phyloP scores from a whole-genome alignment of 2,113 vertebrate species.

The Euleptes europaea region DNA sequence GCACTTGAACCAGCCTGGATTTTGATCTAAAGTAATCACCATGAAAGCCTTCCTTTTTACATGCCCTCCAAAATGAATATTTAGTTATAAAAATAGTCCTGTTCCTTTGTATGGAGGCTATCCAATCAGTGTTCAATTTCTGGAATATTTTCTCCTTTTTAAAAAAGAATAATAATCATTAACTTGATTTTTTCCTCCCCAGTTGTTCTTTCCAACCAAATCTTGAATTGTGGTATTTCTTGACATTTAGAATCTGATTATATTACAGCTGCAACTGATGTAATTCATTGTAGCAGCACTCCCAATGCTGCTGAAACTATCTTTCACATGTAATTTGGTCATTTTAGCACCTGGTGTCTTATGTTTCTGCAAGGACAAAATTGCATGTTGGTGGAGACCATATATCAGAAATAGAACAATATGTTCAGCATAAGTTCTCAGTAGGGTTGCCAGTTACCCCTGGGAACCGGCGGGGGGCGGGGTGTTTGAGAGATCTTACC shows the following conservation, averaged over 20 bases:
- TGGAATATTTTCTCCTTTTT: conserved; percentile 58
- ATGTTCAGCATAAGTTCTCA: not conserved
- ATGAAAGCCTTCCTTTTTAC: conserved; percentile 62
- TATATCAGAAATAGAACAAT: not conserved
- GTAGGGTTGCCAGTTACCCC: no score
- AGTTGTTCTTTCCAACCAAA: conserved; percentile 44
- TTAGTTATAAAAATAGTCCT: conserved; percentile 67
- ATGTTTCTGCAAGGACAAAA: not conserved
- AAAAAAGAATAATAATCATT: not conserved
- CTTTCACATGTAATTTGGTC: not conserved
- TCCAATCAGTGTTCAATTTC: conserved; percentile 58
- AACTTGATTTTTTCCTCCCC: conserved; percentile 8
- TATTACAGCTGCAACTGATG: conserved; percentile 3
- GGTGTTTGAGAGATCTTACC: no score
- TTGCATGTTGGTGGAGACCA: not conserved
- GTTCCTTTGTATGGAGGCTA: conserved; percentile 64
- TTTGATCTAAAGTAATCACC: conserved; percentile 73
- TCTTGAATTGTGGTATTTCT: conserved; percentile 20
- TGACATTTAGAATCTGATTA: conserved; percentile 14
- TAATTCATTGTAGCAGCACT: conserved; percentile 27
- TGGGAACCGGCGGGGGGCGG: no score
- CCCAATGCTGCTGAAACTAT: conserved; percentile 5
- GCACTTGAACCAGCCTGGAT: conserved; percentile 61
- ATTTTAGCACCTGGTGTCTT: not conserved
- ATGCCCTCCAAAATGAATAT: conserved; percentile 63